phyloP scores from a whole-genome alignment of 2,888 invertebrate genomes.

The Phasia obesa region DNA sequence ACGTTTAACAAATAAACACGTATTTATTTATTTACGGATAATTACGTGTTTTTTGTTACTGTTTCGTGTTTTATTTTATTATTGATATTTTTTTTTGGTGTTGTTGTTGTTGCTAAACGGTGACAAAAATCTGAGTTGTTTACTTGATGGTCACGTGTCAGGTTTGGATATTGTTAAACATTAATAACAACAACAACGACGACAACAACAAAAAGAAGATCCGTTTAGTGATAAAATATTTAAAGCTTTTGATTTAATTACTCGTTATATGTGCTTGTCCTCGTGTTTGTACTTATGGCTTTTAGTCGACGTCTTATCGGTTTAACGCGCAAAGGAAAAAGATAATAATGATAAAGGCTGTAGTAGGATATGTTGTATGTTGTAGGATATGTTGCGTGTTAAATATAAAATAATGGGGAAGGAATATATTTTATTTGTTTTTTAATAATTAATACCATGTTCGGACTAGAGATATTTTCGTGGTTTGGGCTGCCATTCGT shows the following conservation, averaged over 20 bases:
- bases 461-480: no score
- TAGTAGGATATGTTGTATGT: neutral
- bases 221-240: conserved; percentile 66
- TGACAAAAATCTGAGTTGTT: conserved; percentile 68
- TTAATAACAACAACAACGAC: conserved; percentile 29
- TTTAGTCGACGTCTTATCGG: conserved; percentile 20
- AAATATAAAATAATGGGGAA: no score
- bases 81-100: conserved; percentile 3
- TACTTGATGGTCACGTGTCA: conserved; percentile 69
- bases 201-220: conserved; percentile 44
- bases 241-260: conserved; percentile 67
- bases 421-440: no score
- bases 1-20: conserved; percentile 71
- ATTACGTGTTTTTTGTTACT: conserved; percentile 69
- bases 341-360: conserved; percentile 35
- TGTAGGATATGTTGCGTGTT: neutral
- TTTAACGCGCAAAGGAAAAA: conserved; percentile 1
- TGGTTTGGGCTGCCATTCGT: no score
- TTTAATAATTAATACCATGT: no score
- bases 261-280: conserved; percentile 39
- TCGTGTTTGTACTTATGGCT: conserved; percentile 42
- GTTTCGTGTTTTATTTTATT: conserved; percentile 50
- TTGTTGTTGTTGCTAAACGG: conserved; percentile 56
- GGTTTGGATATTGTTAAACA: conserved; percentile 52
- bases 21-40: conserved; percentile 66